These are phyloP conservation scores for Conomelus anceps DNA, from an alignment of 2,888 invertebrate species.

Conservation along the genomic window DNA sequence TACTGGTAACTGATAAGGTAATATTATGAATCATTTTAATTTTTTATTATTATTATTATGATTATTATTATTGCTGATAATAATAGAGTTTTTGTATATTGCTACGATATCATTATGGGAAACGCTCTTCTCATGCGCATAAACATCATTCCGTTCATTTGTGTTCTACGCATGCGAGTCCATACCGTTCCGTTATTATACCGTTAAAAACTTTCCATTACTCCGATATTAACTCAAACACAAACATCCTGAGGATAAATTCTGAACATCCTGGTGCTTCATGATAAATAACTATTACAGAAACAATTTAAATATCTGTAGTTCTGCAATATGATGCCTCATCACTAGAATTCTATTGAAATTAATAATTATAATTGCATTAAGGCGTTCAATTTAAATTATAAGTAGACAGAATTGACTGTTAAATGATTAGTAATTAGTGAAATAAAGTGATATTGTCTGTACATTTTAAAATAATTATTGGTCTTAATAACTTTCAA, in stretches of 20 bases:
- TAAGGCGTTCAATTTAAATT: neutral
- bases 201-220: too few relatives aligned
- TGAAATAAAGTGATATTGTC: neutral
- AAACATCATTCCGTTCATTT: too few relatives aligned
- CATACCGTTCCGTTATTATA: too few relatives aligned
- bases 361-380: neutral
- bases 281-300: neutral
- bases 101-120: too few relatives aligned
- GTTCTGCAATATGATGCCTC: neutral
- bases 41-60: too few relatives aligned
- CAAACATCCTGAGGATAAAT: neutral
- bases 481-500: neutral
- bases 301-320: neutral
- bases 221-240: neutral
- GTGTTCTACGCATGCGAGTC: too few relatives aligned
- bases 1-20: too few relatives aligned
- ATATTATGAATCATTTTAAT: too few relatives aligned
- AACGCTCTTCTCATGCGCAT: too few relatives aligned
- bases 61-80: too few relatives aligned
- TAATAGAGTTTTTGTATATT: too few relatives aligned
- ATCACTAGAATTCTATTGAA: neutral
- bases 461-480: neutral
- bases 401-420: neutral
- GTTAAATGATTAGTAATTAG: neutral
- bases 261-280: neutral